Conservation (phyloP, 2,113 vertebrate species). For the Choloepus hoffmanni region DNA sequence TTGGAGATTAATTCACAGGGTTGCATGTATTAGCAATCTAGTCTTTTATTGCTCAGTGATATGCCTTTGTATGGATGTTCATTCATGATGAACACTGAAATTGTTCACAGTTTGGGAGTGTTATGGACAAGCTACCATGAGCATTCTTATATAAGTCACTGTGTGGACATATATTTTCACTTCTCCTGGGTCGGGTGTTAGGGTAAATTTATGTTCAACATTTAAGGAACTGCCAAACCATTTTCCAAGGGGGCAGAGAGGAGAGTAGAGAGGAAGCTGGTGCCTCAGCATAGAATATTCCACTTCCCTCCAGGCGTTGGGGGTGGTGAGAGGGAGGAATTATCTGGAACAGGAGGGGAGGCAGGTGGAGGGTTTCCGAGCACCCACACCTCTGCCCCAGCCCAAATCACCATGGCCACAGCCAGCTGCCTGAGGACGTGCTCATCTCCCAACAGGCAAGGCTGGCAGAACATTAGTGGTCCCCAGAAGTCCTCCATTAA, state of each 20-base stretch:
- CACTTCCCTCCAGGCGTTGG: neutral
- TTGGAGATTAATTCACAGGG: neutral
- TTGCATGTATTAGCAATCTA: rapidly evolving
- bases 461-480: neutral
- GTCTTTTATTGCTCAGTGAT: neutral
- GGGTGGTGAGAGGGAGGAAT: neutral
- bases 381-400: neutral
- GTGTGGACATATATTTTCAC: neutral
- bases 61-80: neutral
- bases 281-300: neutral
- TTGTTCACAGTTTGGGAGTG: neutral
- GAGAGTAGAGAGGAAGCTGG: neutral
- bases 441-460: no score
- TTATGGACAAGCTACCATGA: neutral
- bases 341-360: neutral
- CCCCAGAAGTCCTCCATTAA: neutral
- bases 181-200: neutral
- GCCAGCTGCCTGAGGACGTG: neutral
- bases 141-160: neutral
- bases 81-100: rapidly evolving
- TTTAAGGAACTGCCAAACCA: neutral
- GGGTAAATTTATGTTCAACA: neutral
- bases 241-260: neutral
- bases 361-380: rapidly evolving
- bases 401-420: neutral